Base-by-base conservation (phyloP, 2,888 invertebrate genomes). In the Drosophila nr. perissopoda region DNA sequence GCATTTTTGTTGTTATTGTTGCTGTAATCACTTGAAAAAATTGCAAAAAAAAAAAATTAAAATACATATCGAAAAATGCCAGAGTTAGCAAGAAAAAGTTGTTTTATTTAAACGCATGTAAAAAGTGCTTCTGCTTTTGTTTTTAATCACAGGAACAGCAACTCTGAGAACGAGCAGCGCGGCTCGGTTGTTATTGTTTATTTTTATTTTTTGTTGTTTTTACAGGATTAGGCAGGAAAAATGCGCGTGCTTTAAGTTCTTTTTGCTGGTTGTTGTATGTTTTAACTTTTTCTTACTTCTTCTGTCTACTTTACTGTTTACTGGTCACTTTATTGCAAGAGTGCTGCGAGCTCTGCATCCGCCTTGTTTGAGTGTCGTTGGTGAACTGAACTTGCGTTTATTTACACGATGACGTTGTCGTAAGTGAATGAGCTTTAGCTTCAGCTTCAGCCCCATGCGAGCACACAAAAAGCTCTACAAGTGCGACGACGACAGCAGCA, bases 291-390 rank as follows among this genome's bases (percentile, higher is more conserved):
- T 75, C 62, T 65, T 69, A 74, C 61, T 80, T 65, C 74, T 79
- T 54, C 72, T 76, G 68, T 77, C 63, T 61, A 62, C 53, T 66
- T 74, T 64, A 36, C 51, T 75, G 75, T 76, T 74, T 74, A 67
- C 57, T 75, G 62, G 60, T 67, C 69, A 74, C 74, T 69, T 52
- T 70, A 42, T 42, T 57, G 56, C 71, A 73, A 69, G 74, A 72
- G 61, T 64, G 40, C 65, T 68, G 56, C 76, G 80, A 79, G 66
- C 73, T 72, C 68, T 58, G 87, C 87, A 72, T 75, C 83, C 84
- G 91, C 83, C 80, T 83, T 79, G 81, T 81, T 82, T 88, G 89
- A 90, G 76, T 81, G 88, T 88, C 83, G 79, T 74, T 89, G 89
- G 74, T 80, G 82, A 88, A 91, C 91, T 91, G 86, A 91, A 80